phyloP scores from a whole-genome alignment of 2,797 vertebrate genomes.

The Strix occidentalis region DNA sequence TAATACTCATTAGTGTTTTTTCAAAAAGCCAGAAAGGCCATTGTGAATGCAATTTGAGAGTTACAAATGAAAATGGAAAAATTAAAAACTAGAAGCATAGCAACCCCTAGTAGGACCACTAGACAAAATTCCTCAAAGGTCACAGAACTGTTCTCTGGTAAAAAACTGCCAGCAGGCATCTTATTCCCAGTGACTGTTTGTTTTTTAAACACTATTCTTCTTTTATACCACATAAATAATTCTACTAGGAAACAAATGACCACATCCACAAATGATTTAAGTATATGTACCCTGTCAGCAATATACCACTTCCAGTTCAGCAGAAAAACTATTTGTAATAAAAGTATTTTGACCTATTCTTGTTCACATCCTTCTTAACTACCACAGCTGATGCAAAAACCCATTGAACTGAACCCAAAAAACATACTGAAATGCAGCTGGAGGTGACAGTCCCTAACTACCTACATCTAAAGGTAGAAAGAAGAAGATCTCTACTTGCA shows the following conservation, averaged over 20 bases:
- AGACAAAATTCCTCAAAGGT: slow-evolving; percentile 6
- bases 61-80: neutral
- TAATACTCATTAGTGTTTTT: neutral
- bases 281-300: neutral
- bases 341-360: neutral
- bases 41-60: neutral
- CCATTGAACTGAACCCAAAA: neutral
- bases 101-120: neutral
- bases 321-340: neutral
- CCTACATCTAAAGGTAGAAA: neutral
- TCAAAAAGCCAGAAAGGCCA: neutral
- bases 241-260: neutral
- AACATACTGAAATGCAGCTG: neutral
- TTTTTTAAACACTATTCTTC: neutral
- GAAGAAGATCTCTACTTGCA: neutral
- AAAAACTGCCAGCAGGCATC: neutral
- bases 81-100: neutral
- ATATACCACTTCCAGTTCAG: neutral
- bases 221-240: neutral
- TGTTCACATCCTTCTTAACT: neutral
- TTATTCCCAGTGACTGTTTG: neutral
- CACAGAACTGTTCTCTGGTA: neutral
- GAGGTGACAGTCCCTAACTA: neutral
- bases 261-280: neutral
- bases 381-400: neutral